Percentiles rank a stretch among this genome's conserved stretches.
Evolutionary conservation across 2,113 vertebrate species (phyloP).

Genomic region (Rhagologus leucostigma): DNA sequence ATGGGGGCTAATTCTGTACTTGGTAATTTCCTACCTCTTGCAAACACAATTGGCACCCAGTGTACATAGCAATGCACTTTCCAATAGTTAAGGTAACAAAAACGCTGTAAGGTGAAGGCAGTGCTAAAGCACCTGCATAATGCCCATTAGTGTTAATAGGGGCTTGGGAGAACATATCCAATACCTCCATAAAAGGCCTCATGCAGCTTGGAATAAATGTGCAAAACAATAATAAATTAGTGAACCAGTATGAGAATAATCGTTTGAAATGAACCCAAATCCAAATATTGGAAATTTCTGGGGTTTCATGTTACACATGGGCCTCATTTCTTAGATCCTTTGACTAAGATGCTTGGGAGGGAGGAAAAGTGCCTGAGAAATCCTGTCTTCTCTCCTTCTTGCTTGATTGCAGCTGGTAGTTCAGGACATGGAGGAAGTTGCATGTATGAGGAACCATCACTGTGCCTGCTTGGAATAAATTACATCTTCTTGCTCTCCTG

Average conservation of each 20-base stretch:
- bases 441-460: fast-evolving
- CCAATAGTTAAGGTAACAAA: slow-evolving; percentile 69
- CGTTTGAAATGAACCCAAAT: slow-evolving; percentile 61
- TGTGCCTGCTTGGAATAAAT: not conserved
- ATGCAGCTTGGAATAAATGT: slow-evolving; percentile 58
- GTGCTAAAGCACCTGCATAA: slow-evolving; percentile 60
- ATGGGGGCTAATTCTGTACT: slow-evolving; percentile 64
- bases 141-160: slow-evolving; percentile 67
- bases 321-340: not conserved
- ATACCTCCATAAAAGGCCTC: slow-evolving; percentile 56
- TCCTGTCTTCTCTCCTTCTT: not conserved
- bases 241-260: slow-evolving; percentile 60
- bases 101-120: slow-evolving; percentile 35
- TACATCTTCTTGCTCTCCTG: not conserved
- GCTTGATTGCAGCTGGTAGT: not conserved
- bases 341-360: not conserved
- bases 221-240: slow-evolving; percentile 72
- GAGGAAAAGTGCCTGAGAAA: not conserved
- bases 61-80: slow-evolving; percentile 56
- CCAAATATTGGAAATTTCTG: slow-evolving; percentile 66
- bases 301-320: slow-evolving; percentile 13
- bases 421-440: not conserved
- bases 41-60: slow-evolving; percentile 64
- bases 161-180: slow-evolving; percentile 59
- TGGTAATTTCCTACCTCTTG: slow-evolving; percentile 65